Evolutionary conservation across 2,113 vertebrate genomes (phyloP).

Genomic region (Malurus elegans): DNA sequence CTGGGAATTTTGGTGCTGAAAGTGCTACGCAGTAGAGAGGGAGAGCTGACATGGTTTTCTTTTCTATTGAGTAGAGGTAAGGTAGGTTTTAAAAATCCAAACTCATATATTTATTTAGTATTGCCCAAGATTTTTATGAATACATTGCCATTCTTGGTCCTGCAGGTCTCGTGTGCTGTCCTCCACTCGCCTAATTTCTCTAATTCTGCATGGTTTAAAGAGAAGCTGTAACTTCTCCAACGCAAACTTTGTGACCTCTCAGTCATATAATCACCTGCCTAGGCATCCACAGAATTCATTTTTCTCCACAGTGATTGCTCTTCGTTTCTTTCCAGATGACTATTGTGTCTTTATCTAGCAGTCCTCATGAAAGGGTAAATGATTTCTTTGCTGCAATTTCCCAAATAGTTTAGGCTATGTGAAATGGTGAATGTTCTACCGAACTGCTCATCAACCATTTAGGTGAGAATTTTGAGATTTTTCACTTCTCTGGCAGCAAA

Average conservation of each 20-base stretch:
- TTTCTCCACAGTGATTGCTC: neutral
- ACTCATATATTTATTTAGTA: neutral
- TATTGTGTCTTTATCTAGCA: neutral
- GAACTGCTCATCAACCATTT: neutral
- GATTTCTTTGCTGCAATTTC: neutral
- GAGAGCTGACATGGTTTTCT: neutral
- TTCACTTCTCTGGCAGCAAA: neutral
- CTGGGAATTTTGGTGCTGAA: neutral
- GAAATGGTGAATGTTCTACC: neutral
- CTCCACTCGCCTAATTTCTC: neutral
- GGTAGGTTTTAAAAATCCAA: neutral
- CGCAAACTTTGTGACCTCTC: neutral
- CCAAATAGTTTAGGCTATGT: neutral
- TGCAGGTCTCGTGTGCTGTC: neutral
- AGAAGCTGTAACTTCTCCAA: neutral
- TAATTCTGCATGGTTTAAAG: neutral
- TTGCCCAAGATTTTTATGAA: neutral
- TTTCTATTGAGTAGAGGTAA: neutral
- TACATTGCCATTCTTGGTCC: neutral
- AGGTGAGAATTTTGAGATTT: constrained; percentile 14
- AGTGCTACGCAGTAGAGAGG: neutral
- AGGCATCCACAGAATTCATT: neutral
- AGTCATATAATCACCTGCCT: neutral
- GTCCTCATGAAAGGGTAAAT: neutral
- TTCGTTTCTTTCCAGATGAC: constrained; percentile 3